phyloP scores from a whole-genome alignment of 92 coral and sea anemone genomes.

The Phenganax marumi region DNA sequence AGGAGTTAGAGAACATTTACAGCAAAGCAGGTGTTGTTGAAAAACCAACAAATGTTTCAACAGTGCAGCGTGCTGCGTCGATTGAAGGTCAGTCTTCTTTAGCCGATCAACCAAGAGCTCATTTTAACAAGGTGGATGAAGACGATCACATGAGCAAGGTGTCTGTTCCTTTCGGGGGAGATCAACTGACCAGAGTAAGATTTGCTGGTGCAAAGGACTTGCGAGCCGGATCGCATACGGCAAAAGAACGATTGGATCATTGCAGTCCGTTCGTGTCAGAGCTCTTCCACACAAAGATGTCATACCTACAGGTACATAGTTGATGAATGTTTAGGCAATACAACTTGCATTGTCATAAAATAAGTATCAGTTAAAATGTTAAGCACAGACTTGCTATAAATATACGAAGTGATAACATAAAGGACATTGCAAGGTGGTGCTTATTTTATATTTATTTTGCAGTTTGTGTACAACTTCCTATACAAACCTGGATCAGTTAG shows the following conservation, averaged over 20 bases:
- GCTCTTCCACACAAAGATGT: background rate
- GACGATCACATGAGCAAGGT: conserved; percentile 52
- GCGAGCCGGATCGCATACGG: conserved; percentile 47
- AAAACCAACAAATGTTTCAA: background rate
- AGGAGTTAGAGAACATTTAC: conserved; percentile 14
- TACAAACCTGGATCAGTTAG: too few species aligned
- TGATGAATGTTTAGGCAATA: too few species aligned
- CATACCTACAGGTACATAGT: background rate
- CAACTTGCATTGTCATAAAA: too few species aligned
- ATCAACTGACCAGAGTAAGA: conserved; percentile 55
- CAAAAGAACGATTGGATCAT: conserved; percentile 59
- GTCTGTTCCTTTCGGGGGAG: conserved; percentile 59
- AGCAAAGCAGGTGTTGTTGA: background rate
- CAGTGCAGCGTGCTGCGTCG: background rate
- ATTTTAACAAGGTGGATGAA: conserved; percentile 11
- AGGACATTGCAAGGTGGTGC: too few species aligned
- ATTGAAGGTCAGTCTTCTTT: conserved; percentile 11
- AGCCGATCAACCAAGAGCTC: conserved; percentile 41
- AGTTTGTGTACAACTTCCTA: too few species aligned
- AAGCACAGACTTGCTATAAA: too few species aligned
- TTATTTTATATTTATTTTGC: too few species aligned
- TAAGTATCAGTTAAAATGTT: too few species aligned
- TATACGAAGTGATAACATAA: too few species aligned
- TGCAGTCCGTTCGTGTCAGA: background rate
- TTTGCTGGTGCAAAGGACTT: conserved; percentile 61